These are phyloP conservation scores for Punctoribates punctum DNA, from an alignment of 2,888 invertebrate species.

Conservation along the genomic window DNA sequence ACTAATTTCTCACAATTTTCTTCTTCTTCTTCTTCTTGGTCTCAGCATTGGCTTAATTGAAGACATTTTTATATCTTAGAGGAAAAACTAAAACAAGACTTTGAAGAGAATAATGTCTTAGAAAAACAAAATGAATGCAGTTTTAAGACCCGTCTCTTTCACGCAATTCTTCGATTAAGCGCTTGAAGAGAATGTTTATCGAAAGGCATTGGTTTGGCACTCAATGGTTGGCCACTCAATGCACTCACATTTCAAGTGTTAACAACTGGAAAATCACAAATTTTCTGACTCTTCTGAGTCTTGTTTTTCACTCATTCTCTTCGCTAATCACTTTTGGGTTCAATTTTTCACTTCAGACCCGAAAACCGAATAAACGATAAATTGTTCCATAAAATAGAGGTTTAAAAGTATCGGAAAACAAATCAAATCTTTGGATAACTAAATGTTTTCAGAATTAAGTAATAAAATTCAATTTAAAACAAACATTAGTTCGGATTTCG, in stretches of 20 bases:
- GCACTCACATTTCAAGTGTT: neutral
- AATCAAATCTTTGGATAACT: too few relatives aligned
- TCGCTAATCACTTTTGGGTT: neutral
- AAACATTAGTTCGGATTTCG: too few relatives aligned
- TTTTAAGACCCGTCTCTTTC: neutral
- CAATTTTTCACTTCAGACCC: neutral
- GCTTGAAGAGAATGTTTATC: neutral
- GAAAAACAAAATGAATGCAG: neutral
- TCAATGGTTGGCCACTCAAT: neutral
- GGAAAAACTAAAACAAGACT: neutral
- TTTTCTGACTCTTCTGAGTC: neutral
- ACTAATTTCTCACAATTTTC: too few relatives aligned
- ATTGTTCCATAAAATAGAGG: neutral
- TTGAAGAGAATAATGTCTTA: neutral
- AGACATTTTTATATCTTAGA: too few relatives aligned
- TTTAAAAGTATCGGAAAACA: too few relatives aligned
- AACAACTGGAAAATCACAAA: conserved; percentile 6
- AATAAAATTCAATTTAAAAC: too few relatives aligned
- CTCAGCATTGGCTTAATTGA: too few relatives aligned
- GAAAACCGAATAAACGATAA: neutral
- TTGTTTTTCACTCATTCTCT: neutral
- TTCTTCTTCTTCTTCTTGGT: neutral
- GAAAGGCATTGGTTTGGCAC: neutral
- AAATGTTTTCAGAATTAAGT: too few relatives aligned
- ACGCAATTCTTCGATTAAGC: conserved; percentile 14